Percentiles rank a stretch among this genome's conserved stretches.
These are phyloP conservation scores for Egretta garzetta DNA, from an alignment of 2,113 vertebrate genomes.

Conservation along the genomic window DNA sequence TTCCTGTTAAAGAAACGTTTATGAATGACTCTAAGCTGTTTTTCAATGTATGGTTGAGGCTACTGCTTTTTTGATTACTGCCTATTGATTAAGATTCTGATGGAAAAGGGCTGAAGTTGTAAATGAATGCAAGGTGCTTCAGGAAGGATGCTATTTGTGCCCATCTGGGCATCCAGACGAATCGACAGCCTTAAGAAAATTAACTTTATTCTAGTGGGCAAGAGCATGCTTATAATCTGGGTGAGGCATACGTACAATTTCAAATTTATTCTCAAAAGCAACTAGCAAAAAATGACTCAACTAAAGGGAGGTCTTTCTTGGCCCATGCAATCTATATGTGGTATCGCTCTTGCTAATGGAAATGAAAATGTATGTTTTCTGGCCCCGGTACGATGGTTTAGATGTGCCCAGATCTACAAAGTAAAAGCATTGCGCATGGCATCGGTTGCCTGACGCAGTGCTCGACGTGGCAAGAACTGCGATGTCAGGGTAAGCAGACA, in stretches of 20 bases:
- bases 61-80: slow-evolving; percentile 25
- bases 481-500: background rate
- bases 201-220: background rate
- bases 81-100: background rate
- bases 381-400: background rate
- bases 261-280: background rate
- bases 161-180: background rate
- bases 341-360: background rate
- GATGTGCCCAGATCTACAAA: background rate
- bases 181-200: background rate
- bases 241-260: background rate
- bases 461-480: background rate
- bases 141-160: background rate
- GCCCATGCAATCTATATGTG: background rate
- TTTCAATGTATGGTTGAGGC: background rate
- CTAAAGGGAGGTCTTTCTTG: background rate
- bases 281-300: background rate
- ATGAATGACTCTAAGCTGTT: background rate
- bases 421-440: background rate
- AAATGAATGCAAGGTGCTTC: slow-evolving; percentile 1
- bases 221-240: background rate
- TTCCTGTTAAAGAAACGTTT: background rate
- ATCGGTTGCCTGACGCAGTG: background rate
- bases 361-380: background rate
- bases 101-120: background rate